Evolutionary conservation across 2,888 invertebrate genomes (phyloP).

Genomic region (Agrotis exclamationis): DNA sequence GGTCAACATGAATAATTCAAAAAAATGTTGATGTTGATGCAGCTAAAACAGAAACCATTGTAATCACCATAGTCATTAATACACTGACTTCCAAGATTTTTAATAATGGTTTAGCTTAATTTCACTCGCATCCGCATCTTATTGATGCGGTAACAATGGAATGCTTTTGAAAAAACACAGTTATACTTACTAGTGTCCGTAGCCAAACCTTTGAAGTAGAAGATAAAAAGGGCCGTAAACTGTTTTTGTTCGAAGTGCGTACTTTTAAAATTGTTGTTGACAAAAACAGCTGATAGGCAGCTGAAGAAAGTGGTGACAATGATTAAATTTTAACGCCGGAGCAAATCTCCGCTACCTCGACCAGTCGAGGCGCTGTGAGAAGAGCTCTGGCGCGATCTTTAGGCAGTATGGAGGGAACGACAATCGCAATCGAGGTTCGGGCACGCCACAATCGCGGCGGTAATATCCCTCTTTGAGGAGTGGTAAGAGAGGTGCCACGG

Average conservation of each 20-base stretch:
- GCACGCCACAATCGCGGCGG: too few species aligned
- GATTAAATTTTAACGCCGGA: slow-evolving; percentile 11
- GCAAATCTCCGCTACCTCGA: too few species aligned
- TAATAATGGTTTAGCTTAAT: slow-evolving; percentile 51
- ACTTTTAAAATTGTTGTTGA: slow-evolving; percentile 37
- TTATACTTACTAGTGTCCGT: background rate
- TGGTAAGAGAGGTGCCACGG: too few species aligned
- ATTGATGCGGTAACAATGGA: background rate
- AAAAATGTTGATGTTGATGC: background rate
- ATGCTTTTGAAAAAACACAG: slow-evolving; percentile 26
- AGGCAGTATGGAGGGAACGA: too few species aligned
- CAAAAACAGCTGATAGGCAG: slow-evolving; percentile 46
- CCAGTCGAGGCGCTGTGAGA: too few species aligned
- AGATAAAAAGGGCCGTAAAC: slow-evolving; percentile 43
- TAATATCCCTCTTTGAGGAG: too few species aligned
- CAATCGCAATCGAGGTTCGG: too few species aligned
- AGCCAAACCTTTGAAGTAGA: background rate
- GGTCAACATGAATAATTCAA: too few species aligned
- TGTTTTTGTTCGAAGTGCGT: slow-evolving; percentile 47
- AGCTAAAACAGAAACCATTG: background rate
- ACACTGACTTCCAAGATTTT: background rate
- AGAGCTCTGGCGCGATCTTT: too few species aligned
- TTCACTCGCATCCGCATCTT: slow-evolving; percentile 7
- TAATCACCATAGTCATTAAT: background rate
- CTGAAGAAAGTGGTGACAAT: slow-evolving; percentile 52